Conservation (phyloP, 2,888 invertebrate genomes). For the Drosophila tanythrix region DNA sequence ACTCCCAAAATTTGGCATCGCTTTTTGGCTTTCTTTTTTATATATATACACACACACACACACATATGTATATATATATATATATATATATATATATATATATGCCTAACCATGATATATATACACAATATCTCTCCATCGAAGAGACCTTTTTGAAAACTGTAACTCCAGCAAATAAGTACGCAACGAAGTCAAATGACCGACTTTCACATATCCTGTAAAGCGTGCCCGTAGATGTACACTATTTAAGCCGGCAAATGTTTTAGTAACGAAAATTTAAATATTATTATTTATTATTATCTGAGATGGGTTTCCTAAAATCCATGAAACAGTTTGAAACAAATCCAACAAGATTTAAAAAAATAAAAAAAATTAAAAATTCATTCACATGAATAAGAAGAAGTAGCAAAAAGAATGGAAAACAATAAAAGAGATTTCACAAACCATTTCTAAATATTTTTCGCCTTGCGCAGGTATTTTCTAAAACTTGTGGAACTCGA, state of each 20-base stretch:
- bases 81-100: neutral
- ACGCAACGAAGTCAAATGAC: neutral
- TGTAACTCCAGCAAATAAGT: conserved; percentile 34
- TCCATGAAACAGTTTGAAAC: neutral
- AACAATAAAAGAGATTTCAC: too few species aligned
- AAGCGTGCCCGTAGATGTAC: neutral
- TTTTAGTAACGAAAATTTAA: neutral
- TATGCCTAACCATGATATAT: neutral
- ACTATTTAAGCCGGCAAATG: neutral
- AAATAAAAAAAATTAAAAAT: neutral
- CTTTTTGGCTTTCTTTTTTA: conserved; percentile 56
- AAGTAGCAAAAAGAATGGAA: too few species aligned
- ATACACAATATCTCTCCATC: conserved; percentile 8
- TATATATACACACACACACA: neutral
- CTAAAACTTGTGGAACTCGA: neutral
- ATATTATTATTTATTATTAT: neutral
- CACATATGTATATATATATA: neutral
- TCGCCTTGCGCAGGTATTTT: neutral
- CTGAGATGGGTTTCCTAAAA: neutral
- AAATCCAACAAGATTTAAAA: neutral
- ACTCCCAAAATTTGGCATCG: conserved; percentile 56
- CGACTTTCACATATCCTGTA: conserved; percentile 29
- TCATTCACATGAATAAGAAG: neutral
- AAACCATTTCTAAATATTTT: neutral
- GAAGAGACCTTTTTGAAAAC: conserved; percentile 40